Evolutionary conservation across 2,113 vertebrate species (phyloP).

Genomic region (Pandion haliaetus): DNA sequence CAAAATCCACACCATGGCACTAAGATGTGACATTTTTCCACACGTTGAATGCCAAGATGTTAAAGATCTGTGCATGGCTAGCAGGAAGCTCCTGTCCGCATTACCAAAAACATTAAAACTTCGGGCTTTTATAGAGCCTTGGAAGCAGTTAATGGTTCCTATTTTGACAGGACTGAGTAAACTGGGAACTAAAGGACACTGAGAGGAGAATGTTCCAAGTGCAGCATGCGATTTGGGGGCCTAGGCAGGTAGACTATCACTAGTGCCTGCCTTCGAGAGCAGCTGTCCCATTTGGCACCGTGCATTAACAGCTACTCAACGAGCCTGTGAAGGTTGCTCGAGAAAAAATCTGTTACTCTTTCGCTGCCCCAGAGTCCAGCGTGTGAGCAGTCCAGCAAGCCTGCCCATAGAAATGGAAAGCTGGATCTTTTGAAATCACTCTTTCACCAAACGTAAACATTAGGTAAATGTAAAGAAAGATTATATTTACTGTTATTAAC

Average conservation of each 20-base stretch:
- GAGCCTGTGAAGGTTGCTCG: neutral
- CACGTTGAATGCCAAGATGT: neutral
- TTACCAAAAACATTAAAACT: neutral
- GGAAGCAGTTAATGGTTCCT: neutral
- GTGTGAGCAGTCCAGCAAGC: fast-evolving
- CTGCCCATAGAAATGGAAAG: neutral
- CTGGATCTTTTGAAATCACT: neutral
- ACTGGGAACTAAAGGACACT: neutral
- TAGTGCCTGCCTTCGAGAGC: neutral
- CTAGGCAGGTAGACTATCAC: too few species aligned
- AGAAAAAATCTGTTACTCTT: neutral
- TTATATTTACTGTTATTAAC: neutral
- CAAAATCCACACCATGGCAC: neutral
- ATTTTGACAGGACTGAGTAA: neutral
- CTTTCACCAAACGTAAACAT: neutral
- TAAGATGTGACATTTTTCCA: neutral
- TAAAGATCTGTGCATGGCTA: neutral
- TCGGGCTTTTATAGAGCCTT: neutral
- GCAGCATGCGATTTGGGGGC: neutral
- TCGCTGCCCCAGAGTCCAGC: fast-evolving
- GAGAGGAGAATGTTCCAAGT: neutral
- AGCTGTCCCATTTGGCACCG: neutral
- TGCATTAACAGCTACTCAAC: neutral
- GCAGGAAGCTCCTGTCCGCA: neutral
- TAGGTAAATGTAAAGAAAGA: neutral